phyloP scores from a whole-genome alignment of 2,888 invertebrate genomes.

The Athalia circularis region DNA sequence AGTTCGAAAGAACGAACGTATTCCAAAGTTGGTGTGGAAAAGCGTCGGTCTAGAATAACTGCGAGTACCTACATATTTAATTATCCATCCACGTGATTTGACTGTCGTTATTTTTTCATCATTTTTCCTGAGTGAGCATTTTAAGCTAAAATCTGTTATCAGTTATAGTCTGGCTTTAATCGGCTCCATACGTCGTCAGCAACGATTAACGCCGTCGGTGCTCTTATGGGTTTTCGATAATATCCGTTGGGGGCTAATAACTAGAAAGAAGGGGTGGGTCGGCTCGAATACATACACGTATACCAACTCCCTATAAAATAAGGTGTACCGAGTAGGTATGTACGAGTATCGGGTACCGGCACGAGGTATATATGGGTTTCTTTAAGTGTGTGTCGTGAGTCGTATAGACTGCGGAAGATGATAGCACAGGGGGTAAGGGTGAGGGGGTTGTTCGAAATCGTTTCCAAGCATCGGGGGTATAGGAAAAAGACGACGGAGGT shows the following conservation, averaged over 20 bases:
- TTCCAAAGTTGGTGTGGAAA: too few relatives aligned
- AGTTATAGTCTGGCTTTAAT: too few relatives aligned
- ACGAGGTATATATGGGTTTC: not conserved
- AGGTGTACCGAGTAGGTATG: not conserved
- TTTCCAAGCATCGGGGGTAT: not conserved
- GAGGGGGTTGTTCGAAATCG: not conserved
- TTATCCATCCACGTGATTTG: too few relatives aligned
- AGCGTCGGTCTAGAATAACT: too few relatives aligned
- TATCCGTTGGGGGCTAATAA: not conserved
- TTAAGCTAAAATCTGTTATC: too few relatives aligned
- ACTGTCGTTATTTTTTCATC: not conserved
- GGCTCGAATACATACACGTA: too few relatives aligned
- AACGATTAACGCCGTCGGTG: conserved; percentile 20
- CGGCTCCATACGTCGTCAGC: too few relatives aligned
- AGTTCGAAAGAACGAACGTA: not conserved
- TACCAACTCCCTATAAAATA: too few relatives aligned
- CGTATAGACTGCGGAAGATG: not conserved
- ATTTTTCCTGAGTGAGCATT: too few relatives aligned
- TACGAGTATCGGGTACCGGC: not conserved
- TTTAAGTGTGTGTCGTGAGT: too few relatives aligned
- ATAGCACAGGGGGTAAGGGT: not conserved
- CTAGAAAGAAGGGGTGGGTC: too few relatives aligned
- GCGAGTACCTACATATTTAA: too few relatives aligned
- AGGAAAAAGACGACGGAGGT: not conserved
- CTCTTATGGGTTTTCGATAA: conserved; percentile 31